Conservation (phyloP, 2,797 vertebrate genomes). For the Malacoctenus gilli region DNA sequence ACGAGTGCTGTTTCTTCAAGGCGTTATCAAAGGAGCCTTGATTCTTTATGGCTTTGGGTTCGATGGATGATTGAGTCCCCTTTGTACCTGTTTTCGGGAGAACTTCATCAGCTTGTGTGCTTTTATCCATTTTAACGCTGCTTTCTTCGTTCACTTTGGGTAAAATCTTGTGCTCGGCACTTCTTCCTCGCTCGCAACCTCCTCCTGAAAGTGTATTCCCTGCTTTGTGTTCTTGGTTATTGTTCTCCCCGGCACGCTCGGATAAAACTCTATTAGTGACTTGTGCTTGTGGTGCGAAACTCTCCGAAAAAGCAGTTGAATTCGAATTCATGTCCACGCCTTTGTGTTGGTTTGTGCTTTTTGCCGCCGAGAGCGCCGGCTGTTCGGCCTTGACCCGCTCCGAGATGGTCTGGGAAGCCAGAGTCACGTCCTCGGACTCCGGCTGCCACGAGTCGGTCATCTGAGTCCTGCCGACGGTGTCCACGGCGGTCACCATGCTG, state of each 20-base stretch:
- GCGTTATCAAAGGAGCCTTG: constrained; percentile 73
- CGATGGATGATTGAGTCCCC: constrained; percentile 41
- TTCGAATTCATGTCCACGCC: constrained; percentile 75
- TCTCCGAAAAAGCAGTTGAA: constrained; percentile 67
- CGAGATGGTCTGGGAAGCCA: constrained; percentile 81
- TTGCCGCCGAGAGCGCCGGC: constrained; percentile 42
- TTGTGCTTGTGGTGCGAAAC: constrained; percentile 78
- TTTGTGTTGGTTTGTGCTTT: constrained; percentile 71
- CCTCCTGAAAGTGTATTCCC: constrained; percentile 11
- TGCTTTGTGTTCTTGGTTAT: constrained; percentile 48
- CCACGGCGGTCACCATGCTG: constrained; percentile 67
- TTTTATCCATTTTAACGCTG: constrained; percentile 68
- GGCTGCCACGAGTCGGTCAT: constrained; percentile 73
- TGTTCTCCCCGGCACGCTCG: constrained; percentile 39
- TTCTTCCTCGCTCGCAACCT: constrained; percentile 18
- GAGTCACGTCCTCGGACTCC: constrained; percentile 80
- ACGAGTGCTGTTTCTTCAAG: constrained; percentile 72
- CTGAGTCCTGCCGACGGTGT: constrained; percentile 60
- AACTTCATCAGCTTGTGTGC: constrained; percentile 69
- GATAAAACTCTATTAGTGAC: constrained; percentile 47
- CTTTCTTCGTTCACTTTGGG: constrained; percentile 42
- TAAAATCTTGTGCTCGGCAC: constrained; percentile 36
- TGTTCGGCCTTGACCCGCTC: constrained; percentile 64
- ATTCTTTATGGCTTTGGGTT: constrained; percentile 71
- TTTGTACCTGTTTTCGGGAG: constrained; percentile 54